phyloP scores from a whole-genome alignment of 30 jellyfish, hydroid and myxozoan genomes.

The Hydractinia echinata region DNA sequence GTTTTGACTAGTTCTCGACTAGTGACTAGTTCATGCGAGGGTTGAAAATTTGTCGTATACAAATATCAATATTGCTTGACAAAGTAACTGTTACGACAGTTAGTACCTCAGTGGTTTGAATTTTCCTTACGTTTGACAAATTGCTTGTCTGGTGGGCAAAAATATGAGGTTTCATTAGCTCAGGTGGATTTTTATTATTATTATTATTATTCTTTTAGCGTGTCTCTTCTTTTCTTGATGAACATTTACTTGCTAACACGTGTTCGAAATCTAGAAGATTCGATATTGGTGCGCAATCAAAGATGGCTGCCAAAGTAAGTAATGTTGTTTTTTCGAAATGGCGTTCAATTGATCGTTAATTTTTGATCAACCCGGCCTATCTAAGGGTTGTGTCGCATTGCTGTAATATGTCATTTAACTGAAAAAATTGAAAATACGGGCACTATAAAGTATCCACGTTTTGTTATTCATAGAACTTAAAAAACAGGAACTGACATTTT shows the following conservation, averaged over 20 bases:
- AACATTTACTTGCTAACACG: slow-evolving; percentile 52
- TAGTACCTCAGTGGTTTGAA: not conserved
- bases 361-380: not conserved
- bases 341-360: not conserved
- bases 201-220: slow-evolving; percentile 20
- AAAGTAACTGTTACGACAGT: not conserved
- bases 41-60: too few species aligned
- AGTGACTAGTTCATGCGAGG: too few species aligned
- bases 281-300: slow-evolving; percentile 15
- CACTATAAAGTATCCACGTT: too few species aligned
- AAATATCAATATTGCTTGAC: too few species aligned
- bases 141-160: not conserved
- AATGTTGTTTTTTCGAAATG: not conserved
- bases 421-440: not conserved
- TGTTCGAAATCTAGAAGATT: slow-evolving; percentile 42
- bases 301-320: slow-evolving; percentile 6
- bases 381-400: not conserved
- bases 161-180: not conserved
- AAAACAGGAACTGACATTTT: too few species aligned
- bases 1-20: too few species aligned
- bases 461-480: too few species aligned
- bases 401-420: not conserved
- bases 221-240: slow-evolving; percentile 34
- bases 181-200: not conserved
- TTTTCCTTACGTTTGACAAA: not conserved